Percentiles rank a stretch among this genome's conserved stretches.
phyloP scores from a whole-genome alignment of 2,797 vertebrate genomes.

The Perodicticus potto region DNA sequence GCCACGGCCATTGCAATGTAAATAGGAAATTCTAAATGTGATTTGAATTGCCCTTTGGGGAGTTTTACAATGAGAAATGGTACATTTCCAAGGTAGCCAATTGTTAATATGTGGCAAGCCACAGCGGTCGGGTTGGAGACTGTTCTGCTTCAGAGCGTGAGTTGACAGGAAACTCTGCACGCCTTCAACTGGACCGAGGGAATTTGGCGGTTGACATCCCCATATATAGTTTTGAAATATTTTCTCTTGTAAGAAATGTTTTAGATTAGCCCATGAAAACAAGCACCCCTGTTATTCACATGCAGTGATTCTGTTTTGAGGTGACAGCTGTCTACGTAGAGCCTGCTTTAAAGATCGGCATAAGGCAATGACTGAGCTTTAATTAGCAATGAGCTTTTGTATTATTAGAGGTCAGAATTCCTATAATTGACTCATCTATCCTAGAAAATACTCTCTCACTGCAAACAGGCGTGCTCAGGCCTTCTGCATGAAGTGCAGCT shows the following conservation, averaged over 20 bases:
- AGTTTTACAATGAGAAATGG: slow-evolving; percentile 71
- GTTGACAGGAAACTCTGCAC: slow-evolving; percentile 74
- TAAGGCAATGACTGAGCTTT: neutral
- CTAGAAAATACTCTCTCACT: neutral
- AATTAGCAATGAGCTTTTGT: slow-evolving; percentile 64
- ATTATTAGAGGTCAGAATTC: slow-evolving; percentile 27
- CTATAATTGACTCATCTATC: neutral
- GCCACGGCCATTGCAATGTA: slow-evolving; percentile 80
- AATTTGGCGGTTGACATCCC: slow-evolving; percentile 71
- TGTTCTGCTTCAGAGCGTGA: slow-evolving; percentile 55
- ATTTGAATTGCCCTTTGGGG: slow-evolving; percentile 80
- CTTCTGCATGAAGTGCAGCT: neutral
- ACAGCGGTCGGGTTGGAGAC: slow-evolving; percentile 51
- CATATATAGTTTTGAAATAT: slow-evolving; percentile 74
- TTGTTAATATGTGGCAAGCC: slow-evolving; percentile 61
- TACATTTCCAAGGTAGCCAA: slow-evolving; percentile 76
- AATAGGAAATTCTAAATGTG: slow-evolving; percentile 82
- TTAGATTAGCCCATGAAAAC: slow-evolving; percentile 76
- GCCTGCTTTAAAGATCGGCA: slow-evolving; percentile 8
- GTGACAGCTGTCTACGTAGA: slow-evolving; percentile 52
- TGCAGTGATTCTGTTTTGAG: slow-evolving; percentile 23
- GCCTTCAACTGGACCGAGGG: slow-evolving; percentile 62
- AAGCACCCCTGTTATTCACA: slow-evolving; percentile 67
- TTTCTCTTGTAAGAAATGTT: slow-evolving; percentile 77
- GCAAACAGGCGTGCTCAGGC: neutral